Conservation (phyloP, 2,888 invertebrate species). For the Osmoderma eremita region DNA sequence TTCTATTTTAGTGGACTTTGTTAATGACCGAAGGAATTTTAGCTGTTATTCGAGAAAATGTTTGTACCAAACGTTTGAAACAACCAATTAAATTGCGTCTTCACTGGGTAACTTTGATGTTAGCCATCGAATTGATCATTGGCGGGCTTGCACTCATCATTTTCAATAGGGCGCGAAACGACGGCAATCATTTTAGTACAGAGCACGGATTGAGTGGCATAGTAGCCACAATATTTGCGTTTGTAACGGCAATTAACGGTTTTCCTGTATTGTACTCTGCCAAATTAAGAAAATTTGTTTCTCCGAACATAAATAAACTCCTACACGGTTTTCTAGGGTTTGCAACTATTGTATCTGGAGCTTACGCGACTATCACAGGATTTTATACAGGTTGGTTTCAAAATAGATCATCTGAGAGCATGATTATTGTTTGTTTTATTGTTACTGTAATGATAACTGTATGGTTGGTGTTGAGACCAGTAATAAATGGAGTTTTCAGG, state of each 20-base stretch:
- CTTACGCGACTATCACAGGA: slow-evolving; percentile 47
- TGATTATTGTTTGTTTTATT: slow-evolving; percentile 41
- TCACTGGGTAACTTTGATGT: slow-evolving; percentile 57
- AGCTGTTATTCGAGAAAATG: slow-evolving; percentile 56
- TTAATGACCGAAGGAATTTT: slow-evolving; percentile 59
- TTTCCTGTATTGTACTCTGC: slow-evolving; percentile 55
- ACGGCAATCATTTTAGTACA: slow-evolving; percentile 57
- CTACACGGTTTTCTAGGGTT: slow-evolving; percentile 48
- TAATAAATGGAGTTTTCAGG: slow-evolving; percentile 37
- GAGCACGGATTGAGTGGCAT: slow-evolving; percentile 60
- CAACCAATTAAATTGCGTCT: slow-evolving; percentile 51
- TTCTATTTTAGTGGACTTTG: slow-evolving; percentile 59
- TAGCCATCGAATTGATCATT: slow-evolving; percentile 51
- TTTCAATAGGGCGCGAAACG: slow-evolving; percentile 54
- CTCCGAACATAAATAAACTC: slow-evolving; percentile 48
- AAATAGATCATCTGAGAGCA: slow-evolving; percentile 32
- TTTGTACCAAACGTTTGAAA: slow-evolving; percentile 51
- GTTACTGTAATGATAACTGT: slow-evolving; percentile 38
- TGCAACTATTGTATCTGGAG: slow-evolving; percentile 46
- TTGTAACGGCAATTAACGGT: slow-evolving; percentile 56
- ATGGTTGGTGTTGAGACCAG: slow-evolving; percentile 35
- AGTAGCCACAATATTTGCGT: slow-evolving; percentile 52
- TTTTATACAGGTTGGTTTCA: slow-evolving; percentile 49
- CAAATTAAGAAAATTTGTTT: slow-evolving; percentile 50
- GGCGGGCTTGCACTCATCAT: slow-evolving; percentile 55